Percentiles rank a stretch among this genome's conserved stretches.
phyloP scores from a whole-genome alignment of 2,797 vertebrate species.

The Crocodylus rhombifer region DNA sequence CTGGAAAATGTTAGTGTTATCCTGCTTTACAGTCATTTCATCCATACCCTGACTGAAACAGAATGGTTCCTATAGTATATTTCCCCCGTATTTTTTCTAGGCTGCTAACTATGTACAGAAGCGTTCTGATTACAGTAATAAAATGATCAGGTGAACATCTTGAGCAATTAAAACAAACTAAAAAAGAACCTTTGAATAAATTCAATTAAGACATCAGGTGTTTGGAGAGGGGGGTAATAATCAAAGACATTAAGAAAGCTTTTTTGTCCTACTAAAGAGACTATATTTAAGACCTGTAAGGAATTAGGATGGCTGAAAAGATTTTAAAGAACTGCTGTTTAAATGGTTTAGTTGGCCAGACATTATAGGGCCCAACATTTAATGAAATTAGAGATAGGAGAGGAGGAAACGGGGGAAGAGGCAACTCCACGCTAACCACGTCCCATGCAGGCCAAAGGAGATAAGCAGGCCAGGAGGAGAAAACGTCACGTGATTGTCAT shows the following conservation, averaged over 20 bases:
- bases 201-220: not conserved
- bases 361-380: not conserved
- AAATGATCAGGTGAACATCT: not conserved
- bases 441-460: no score
- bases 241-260: not conserved
- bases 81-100: not conserved
- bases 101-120: not conserved
- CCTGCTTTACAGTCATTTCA: not conserved
- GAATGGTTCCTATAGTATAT: not conserved
- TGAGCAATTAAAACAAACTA: not conserved
- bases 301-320: not conserved
- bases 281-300: not conserved
- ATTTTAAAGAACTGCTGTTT: not conserved
- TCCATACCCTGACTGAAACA: not conserved
- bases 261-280: not conserved
- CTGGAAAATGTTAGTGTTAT: no score
- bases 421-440: no score
- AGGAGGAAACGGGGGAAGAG: not conserved
- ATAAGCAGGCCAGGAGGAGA: no score
- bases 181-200: not conserved
- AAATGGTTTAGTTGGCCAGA: not conserved
- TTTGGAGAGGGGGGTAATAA: not conserved
- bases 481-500: no score
- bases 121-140: not conserved
- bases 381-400: not conserved